A percentile compares a stretch with the other conserved stretches of the same genome.
Conservation (phyloP, 1,140 invertebrate species). For the Lepidurus arcticus region DNA sequence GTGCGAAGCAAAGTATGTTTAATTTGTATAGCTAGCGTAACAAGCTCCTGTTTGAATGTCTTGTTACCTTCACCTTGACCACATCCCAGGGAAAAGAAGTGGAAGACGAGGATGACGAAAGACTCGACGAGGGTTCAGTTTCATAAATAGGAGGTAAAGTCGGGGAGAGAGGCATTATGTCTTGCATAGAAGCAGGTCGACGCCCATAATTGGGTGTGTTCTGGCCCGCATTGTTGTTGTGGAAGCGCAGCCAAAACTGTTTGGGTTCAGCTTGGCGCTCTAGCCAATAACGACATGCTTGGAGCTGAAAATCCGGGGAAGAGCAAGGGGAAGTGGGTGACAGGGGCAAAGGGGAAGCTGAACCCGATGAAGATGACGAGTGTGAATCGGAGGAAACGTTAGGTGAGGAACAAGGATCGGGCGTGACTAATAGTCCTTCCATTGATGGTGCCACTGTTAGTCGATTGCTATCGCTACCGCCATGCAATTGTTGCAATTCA, state of each 20-base stretch:
- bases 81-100: conserved; percentile 11
- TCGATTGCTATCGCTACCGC: background rate
- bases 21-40: too few species aligned
- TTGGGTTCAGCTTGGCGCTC: too few species aligned
- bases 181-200: background rate
- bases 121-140: background rate
- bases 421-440: background rate
- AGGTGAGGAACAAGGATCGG: background rate
- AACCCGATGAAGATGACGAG: background rate
- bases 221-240: background rate
- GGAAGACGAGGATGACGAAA: background rate
- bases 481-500: conserved; percentile 1
- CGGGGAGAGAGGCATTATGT: background rate
- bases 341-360: background rate
- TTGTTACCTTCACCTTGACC: conserved; percentile 9
- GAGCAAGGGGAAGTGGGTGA: background rate
- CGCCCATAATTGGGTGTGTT: background rate
- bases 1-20: too few species aligned
- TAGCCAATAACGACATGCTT: background rate
- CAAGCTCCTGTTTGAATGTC: background rate
- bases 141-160: conserved; percentile 15
- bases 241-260: background rate
- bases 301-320: background rate
- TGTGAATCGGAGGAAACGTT: conserved; percentile 11
- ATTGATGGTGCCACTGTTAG: background rate